Conservation (phyloP, 1,140 invertebrate species). For the Chlorops oryzae region DNA sequence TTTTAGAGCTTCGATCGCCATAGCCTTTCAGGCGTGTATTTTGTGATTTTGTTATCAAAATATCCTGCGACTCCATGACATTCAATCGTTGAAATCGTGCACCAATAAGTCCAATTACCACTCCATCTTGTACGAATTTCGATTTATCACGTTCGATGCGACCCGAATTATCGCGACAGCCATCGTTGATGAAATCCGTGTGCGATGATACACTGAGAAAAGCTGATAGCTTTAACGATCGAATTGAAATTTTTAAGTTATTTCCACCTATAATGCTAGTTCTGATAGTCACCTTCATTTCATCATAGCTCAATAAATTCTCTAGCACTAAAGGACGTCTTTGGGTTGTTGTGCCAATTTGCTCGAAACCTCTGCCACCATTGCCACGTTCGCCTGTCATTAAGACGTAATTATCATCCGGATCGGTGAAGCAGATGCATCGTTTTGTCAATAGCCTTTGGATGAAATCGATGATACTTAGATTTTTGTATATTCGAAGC, state of each 20-base stretch:
- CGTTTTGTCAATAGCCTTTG: conserved; percentile 52
- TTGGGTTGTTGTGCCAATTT: conserved; percentile 45
- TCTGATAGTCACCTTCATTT: conserved; percentile 13
- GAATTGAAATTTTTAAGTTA: too few species aligned
- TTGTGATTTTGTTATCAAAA: conserved; percentile 50
- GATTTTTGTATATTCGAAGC: conserved; percentile 17
- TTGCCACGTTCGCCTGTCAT: conserved; percentile 42
- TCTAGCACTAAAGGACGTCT: not conserved
- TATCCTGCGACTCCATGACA: conserved; percentile 56
- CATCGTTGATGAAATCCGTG: conserved; percentile 60
- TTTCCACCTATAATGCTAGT: too few species aligned
- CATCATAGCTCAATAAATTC: conserved; percentile 15
- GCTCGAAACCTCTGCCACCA: conserved; percentile 48
- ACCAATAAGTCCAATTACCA: conserved; percentile 49
- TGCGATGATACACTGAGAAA: conserved; percentile 56
- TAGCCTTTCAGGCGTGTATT: conserved; percentile 52
- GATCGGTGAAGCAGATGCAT: conserved; percentile 49
- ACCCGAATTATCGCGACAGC: conserved; percentile 55
- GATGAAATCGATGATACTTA: conserved; percentile 47
- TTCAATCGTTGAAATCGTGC: conserved; percentile 49
- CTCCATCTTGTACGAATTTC: conserved; percentile 28
- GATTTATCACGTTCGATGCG: conserved; percentile 28
- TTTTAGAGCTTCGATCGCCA: conserved; percentile 11
- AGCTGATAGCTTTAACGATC: conserved; percentile 50
- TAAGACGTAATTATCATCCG: conserved; percentile 46